Percentiles rank a stretch among this genome's conserved stretches.
Conservation (phyloP, 2,888 invertebrate species). For the Agrochola lota region DNA sequence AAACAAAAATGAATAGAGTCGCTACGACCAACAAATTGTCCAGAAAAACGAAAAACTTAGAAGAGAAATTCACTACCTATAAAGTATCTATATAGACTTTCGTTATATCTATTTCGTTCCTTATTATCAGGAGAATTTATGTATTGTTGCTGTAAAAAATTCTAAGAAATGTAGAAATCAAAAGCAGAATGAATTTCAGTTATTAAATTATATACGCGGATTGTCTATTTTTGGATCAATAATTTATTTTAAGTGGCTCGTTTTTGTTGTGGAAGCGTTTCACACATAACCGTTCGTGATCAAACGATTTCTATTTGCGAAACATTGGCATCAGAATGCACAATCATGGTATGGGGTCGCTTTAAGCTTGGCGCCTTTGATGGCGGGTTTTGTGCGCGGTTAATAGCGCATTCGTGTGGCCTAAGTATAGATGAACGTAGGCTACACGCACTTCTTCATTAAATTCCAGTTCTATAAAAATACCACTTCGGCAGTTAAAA, state of each 20-base stretch:
- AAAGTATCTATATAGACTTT: slow-evolving; percentile 27
- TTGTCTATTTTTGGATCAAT: slow-evolving; percentile 28
- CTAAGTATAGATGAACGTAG: slow-evolving; percentile 27
- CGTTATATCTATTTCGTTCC: slow-evolving; percentile 30
- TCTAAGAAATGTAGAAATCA: slow-evolving; percentile 26
- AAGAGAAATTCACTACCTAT: slow-evolving; percentile 45
- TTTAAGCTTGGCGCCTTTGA: slow-evolving; percentile 46
- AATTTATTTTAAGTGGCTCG: slow-evolving; percentile 21
- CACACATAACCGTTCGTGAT: slow-evolving; percentile 41
- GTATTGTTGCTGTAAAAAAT: slow-evolving; percentile 19
- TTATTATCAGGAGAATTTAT: slow-evolving; percentile 23
- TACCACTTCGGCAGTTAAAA: not conserved
- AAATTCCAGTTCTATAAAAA: slow-evolving; percentile 16
- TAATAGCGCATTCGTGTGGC: slow-evolving; percentile 42
- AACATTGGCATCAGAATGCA: slow-evolving; percentile 47
- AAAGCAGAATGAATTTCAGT: slow-evolving; percentile 17
- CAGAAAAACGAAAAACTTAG: slow-evolving; percentile 47
- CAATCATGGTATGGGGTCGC: slow-evolving; percentile 36
- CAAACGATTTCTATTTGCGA: slow-evolving; percentile 40
- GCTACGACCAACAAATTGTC: slow-evolving; percentile 35
- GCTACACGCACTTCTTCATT: slow-evolving; percentile 12
- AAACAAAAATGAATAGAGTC: slow-evolving; percentile 51
- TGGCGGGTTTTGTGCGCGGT: slow-evolving; percentile 46
- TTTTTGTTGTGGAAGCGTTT: slow-evolving; percentile 37
- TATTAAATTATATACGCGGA: slow-evolving; percentile 32